Conservation (phyloP, 1,140 invertebrate species). For the Eurosta solidaginis region DNA sequence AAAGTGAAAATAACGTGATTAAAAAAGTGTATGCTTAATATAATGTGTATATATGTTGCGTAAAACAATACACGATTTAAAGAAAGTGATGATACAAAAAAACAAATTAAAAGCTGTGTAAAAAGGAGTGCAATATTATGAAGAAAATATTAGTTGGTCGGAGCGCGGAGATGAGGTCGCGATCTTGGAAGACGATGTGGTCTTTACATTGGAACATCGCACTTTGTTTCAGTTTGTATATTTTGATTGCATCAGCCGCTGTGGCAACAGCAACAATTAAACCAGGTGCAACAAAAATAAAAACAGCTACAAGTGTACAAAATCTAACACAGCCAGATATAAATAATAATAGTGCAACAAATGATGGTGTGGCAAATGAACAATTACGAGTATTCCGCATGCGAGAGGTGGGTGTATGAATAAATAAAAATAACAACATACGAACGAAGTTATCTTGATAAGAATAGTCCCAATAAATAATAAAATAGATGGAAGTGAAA, state of each 20-base stretch:
- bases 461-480: too few species aligned
- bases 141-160: background rate
- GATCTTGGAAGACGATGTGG: background rate
- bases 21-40: background rate
- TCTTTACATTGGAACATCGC: background rate
- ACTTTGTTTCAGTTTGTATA: slow-evolving; percentile 43
- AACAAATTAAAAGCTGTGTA: background rate
- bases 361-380: background rate
- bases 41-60: background rate
- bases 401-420: background rate
- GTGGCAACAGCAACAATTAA: background rate
- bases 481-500: too few species aligned
- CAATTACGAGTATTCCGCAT: background rate
- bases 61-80: background rate
- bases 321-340: background rate
- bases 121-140: background rate
- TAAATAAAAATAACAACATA: too few species aligned
- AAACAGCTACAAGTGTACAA: background rate
- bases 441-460: too few species aligned
- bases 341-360: background rate
- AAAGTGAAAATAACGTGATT: background rate
- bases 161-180: background rate
- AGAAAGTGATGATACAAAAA: background rate
- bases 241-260: slow-evolving; percentile 54
- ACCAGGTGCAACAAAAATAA: background rate